Evolutionary conservation across 2,888 invertebrate genomes (phyloP).

Genomic region (Subacronicta megacephala): DNA sequence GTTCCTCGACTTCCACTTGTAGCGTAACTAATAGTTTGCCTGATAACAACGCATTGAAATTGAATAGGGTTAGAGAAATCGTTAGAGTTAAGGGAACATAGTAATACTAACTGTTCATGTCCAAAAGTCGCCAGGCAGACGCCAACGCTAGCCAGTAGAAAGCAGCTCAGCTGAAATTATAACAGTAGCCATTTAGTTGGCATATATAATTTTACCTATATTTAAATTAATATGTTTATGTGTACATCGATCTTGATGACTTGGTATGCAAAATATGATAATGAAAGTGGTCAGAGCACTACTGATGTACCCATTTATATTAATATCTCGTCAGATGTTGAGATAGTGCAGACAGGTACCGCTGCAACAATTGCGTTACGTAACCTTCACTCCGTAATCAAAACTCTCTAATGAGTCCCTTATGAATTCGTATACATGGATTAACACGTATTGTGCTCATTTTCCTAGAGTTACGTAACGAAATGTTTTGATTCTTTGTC

Average conservation of each 20-base stretch:
- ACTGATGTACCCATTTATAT: conserved; percentile 16
- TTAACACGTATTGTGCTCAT: conserved; percentile 20
- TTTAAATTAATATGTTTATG: no score
- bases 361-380: conserved; percentile 49
- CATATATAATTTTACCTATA: no score
- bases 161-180: conserved; percentile 85
- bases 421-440: conserved; percentile 20
- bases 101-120: conserved; percentile 86
- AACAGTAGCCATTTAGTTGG: conserved; percentile 58
- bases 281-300: conserved; percentile 63
- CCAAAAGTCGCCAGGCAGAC: conserved; percentile 87
- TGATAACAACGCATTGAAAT: conserved; percentile 42
- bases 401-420: conserved; percentile 50
- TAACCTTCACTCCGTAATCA: conserved; percentile 39
- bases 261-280: conserved; percentile 47
- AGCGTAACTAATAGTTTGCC: conserved; percentile 61
- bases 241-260: no score
- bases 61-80: conserved; percentile 52
- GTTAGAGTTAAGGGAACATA: conserved; percentile 54
- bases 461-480: conserved; percentile 15
- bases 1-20: conserved; percentile 60
- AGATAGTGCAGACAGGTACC: conserved; percentile 27
- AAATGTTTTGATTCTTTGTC: conserved; percentile 6
- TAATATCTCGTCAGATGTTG: conserved; percentile 30
- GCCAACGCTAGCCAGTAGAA: conserved; percentile 83